A percentile compares a stretch with the other conserved stretches of the same genome.
Evolutionary conservation across 1,140 invertebrate species (phyloP).

Genomic region (Lysiphlebus fabarum): DNA sequence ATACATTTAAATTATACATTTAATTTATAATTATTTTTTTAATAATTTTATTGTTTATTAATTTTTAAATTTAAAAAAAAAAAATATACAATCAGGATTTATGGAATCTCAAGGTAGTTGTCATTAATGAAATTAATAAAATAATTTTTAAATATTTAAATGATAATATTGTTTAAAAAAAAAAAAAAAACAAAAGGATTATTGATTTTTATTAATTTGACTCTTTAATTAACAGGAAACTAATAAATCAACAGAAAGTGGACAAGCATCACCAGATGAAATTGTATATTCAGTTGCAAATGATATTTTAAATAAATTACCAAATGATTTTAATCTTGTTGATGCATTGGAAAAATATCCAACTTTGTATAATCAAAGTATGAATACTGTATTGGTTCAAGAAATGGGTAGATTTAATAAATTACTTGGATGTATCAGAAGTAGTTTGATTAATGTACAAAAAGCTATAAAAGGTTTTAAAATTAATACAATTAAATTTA

Average conservation of each 20-base stretch:
- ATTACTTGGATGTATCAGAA: constrained; percentile 69
- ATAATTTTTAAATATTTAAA: too few relatives aligned
- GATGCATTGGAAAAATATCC: constrained; percentile 71
- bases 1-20: not conserved
- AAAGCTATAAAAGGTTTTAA: constrained; percentile 82
- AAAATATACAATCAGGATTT: constrained; percentile 38
- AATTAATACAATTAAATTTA: too few relatives aligned
- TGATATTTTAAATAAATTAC: constrained; percentile 72
- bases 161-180: too few relatives aligned
- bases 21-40: constrained; percentile 20
- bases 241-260: constrained; percentile 32
- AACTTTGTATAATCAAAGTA: constrained; percentile 77
- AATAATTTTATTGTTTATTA: constrained; percentile 23
- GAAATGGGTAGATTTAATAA: constrained; percentile 90
- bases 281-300: constrained; percentile 67
- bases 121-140: too few relatives aligned
- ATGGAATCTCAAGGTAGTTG: constrained; percentile 43
- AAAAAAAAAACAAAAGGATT: too few relatives aligned
- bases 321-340: constrained; percentile 69
- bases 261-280: constrained; percentile 63
- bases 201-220: too few relatives aligned
- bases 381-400: constrained; percentile 91
- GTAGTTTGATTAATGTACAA: constrained; percentile 74
- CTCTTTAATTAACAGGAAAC: constrained; percentile 49
- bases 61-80: not conserved